These are phyloP conservation scores for Leiothrix lutea DNA, from an alignment of 2,113 vertebrate species.

Conservation along the genomic window DNA sequence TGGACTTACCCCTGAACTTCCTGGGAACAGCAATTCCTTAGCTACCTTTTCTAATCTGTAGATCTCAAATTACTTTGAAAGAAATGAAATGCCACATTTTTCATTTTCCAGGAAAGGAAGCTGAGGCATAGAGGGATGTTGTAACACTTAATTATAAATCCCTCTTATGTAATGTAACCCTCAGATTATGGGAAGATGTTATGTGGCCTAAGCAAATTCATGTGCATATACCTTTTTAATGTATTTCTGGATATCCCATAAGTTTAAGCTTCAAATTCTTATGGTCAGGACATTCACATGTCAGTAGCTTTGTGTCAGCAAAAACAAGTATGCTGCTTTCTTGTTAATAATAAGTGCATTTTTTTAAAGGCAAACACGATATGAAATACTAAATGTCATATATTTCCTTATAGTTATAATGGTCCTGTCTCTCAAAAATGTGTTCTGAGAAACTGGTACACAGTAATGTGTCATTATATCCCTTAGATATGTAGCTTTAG, in stretches of 20 bases:
- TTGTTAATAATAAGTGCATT: not conserved
- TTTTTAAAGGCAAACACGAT: not conserved
- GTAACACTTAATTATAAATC: not conserved
- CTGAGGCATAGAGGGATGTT: not conserved
- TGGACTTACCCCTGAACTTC: not conserved
- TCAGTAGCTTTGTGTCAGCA: not conserved
- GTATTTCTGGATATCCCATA: not conserved
- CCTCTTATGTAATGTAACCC: not conserved
- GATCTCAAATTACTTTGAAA: constrained; percentile 19
- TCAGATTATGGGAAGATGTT: not conserved
- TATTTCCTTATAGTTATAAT: not conserved
- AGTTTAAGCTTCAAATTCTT: not conserved
- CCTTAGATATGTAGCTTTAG: not conserved
- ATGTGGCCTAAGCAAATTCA: not conserved
- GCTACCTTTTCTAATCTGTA: not conserved
- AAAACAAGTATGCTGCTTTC: not conserved
- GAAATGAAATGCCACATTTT: not conserved
- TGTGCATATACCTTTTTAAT: not conserved
- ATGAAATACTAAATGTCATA: not conserved
- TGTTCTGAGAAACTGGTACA: not conserved
- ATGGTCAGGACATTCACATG: not conserved
- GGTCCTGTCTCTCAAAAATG: not conserved
- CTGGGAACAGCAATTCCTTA: not conserved
- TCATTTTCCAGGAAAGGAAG: not conserved
- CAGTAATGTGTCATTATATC: not conserved